A percentile compares a stretch with the other conserved stretches of the same genome.
These are phyloP conservation scores for Yasuhikotakia modesta DNA, from an alignment of 2,797 vertebrate species.

Conservation along the genomic window DNA sequence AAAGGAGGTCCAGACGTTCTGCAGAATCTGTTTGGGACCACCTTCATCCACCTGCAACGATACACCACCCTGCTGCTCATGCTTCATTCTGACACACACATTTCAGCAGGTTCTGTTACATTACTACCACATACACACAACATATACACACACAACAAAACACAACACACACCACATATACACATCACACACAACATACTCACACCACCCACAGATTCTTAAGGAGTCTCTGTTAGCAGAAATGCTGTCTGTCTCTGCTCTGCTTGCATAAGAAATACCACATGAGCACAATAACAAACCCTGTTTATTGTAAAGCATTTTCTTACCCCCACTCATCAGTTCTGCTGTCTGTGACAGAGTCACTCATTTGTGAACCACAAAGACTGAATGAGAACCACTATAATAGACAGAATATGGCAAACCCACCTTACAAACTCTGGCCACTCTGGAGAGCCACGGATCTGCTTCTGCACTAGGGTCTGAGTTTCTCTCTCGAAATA, in stretches of 20 bases:
- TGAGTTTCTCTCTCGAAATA: slow-evolving; percentile 79
- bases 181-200: too few relatives aligned
- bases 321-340: not conserved
- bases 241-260: not conserved
- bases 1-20: slow-evolving; percentile 80
- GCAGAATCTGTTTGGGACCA: slow-evolving; percentile 74
- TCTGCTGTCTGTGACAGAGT: not conserved
- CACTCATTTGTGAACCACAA: too few relatives aligned
- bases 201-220: too few relatives aligned
- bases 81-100: too few relatives aligned
- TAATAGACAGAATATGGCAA: not conserved
- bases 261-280: not conserved
- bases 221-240: too few relatives aligned
- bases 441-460: slow-evolving; percentile 78
- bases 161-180: too few relatives aligned
- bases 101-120: too few relatives aligned
- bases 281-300: not conserved
- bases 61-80: not conserved
- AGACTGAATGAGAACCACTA: too few relatives aligned
- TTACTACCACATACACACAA: too few relatives aligned
- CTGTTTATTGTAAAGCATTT: too few relatives aligned
- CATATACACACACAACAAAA: too few relatives aligned
- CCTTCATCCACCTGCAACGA: slow-evolving; percentile 77
- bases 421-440: slow-evolving; percentile 79
- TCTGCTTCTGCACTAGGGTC: slow-evolving; percentile 76